Evolutionary conservation across 2,888 invertebrate genomes (phyloP), one percentile per base, ranked within the genome.

Genomic region (Tetragnatha montana): DNA sequence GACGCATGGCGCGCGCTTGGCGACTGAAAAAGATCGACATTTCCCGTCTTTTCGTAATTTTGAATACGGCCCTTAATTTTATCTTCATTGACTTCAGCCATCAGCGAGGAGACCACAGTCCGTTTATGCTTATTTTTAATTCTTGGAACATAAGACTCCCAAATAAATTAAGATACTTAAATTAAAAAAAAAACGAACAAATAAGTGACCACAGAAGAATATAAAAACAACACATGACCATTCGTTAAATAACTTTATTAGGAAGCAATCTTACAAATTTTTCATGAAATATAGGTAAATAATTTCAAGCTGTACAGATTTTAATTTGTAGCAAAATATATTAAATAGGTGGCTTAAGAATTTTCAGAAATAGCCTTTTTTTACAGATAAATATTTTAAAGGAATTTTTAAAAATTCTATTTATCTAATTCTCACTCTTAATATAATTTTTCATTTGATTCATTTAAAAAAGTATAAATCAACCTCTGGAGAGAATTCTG

Each of bases 321-420:
- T 85, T 85, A 75, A 81, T 81, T 85, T 60, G 74, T 89, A 86
- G 85, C 89, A 89, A 89, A 89, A 89, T 89, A 89, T 81, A 89
- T 79, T 80, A 80, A 84, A 89, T 85, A 81, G 81, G 85, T 81
- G 89, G 89, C 80, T 81, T 85, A 51, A 35, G 51, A 88, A 88
- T 83, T 88, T 78, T 19, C 68, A 6, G 22, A 81, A 78, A 19
- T 17, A 22, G 19, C 17, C 50, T 80, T 60, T 69, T 17, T 50
- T 69, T 79, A 22, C 19, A 70, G 19, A 21, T 70, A 22, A 88
- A 75, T 47, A 70, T 60, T 47, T 75, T 79, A n/a, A 17, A 21
- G 50, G 69, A 83, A 71, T 17, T 78, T 51, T 76, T 83, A 69
- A 49, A 84, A 75, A 82, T 88, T 49, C 82, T 82, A 82, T 50